Percentiles rank a stretch among this genome's conserved stretches.
phyloP scores from a whole-genome alignment of 1,140 invertebrate genomes.

The Hirudo medicinalis region DNA sequence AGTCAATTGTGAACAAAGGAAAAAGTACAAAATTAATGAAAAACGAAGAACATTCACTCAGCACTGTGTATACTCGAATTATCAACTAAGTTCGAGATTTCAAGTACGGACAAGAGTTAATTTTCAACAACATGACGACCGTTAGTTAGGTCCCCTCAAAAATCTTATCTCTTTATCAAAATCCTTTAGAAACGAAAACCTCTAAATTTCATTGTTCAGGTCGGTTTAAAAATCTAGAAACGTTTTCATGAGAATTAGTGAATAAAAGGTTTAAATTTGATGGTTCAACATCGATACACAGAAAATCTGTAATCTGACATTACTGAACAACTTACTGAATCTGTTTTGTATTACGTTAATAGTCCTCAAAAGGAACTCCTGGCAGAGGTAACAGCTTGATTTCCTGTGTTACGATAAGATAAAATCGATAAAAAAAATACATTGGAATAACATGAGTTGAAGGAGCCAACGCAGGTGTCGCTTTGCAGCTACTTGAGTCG shows the following conservation, averaged over 20 bases:
- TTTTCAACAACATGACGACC: neutral
- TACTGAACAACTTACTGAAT: constrained; percentile 26
- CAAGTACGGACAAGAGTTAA: neutral
- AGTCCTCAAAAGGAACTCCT: constrained; percentile 31
- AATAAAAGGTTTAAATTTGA: too few relatives aligned
- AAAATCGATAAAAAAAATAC: neutral
- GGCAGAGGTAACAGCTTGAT: constrained; percentile 28
- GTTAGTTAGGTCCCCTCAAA: constrained; percentile 4
- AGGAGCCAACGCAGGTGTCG: too few relatives aligned
- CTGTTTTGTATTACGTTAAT: constrained; percentile 31
- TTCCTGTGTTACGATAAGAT: neutral
- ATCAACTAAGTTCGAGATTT: neutral
- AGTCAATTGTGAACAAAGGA: too few relatives aligned
- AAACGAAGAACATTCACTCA: too few relatives aligned
- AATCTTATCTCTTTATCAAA: neutral
- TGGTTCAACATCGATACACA: too few relatives aligned
- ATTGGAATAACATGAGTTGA: too few relatives aligned
- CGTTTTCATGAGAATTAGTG: too few relatives aligned
- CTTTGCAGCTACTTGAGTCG: too few relatives aligned
- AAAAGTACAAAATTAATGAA: too few relatives aligned
- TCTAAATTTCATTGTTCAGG: neutral
- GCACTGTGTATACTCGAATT: neutral
- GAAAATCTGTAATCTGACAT: neutral
- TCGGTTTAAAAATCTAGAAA: neutral
- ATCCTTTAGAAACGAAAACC: neutral